These are phyloP conservation scores for Magallana gigas DNA, from an alignment of 1,140 invertebrate species.

Conservation along the genomic window DNA sequence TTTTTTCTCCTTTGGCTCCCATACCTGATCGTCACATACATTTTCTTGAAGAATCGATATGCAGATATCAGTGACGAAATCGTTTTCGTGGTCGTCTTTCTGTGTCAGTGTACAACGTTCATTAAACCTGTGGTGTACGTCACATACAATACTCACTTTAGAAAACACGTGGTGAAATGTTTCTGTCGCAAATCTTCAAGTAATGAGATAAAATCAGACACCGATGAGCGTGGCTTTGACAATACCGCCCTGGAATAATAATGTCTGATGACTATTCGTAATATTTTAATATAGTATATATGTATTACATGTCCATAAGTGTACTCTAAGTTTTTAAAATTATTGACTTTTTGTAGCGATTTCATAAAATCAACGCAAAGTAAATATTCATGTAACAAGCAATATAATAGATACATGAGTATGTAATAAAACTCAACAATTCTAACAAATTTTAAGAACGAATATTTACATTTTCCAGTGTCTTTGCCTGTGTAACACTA, in stretches of 20 bases:
- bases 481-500: too few species aligned
- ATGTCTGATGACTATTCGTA: background rate
- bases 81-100: constrained; percentile 42
- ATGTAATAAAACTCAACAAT: too few species aligned
- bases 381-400: too few species aligned
- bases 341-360: too few species aligned
- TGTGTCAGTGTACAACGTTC: constrained; percentile 53
- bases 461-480: too few species aligned
- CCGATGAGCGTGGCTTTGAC: background rate
- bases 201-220: background rate
- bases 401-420: too few species aligned
- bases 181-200: constrained; percentile 40
- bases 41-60: constrained; percentile 52
- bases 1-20: constrained; percentile 58
- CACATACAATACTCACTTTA: constrained; percentile 52
- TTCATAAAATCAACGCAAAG: too few species aligned
- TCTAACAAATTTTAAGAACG: too few species aligned
- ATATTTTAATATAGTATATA: too few species aligned
- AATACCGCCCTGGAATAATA: background rate
- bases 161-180: constrained; percentile 51
- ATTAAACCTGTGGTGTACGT: constrained; percentile 57
- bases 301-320: too few species aligned
- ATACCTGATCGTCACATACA: constrained; percentile 56
- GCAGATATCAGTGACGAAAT: constrained; percentile 44
- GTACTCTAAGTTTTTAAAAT: too few species aligned